Base-by-base conservation (phyloP, 2,797 vertebrate species). In the Galagoides demidoff region DNA sequence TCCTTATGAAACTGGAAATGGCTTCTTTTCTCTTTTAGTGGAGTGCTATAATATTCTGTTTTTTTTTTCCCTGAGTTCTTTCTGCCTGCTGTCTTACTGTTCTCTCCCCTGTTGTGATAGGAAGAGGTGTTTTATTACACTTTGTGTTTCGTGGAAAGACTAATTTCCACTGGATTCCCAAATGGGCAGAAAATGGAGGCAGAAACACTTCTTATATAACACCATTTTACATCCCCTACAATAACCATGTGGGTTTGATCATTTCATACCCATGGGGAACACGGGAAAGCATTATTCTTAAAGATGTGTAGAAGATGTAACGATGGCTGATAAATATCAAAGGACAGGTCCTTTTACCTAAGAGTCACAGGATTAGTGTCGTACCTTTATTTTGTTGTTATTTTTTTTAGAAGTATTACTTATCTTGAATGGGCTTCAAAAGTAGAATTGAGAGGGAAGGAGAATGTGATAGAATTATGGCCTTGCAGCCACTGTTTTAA, bases 361-460 rank as follows among this genome's bases (percentile, higher is more conserved):
- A 57, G 16, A 17, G 7, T 83, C 55, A 78, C 19, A 55, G 64
- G 57, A 52, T 63, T 85, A 68, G 70, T 25, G 2, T 74, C 22
- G 13, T 79, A 29, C 39, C 45, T 94, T 71, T 74, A 61, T 66
- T 90, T 89, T 79, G 39, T 57, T 68, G 1, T 88, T 52, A 43
- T 71, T 92, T 93, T 43, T 85, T 85, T 92, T 64, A 16, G 45
- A 63, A 89, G 17, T 84, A 55, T 37, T 92, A 39, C 13, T 89
- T 81, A 23, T 27, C 57, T 81, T 73, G 66, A 74, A 23, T 85
- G 63, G 57, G 34, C 25, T 82, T 11, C 34, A 52, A 17, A 25
- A 57, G 11, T 71, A 61, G 25, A 68, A 12, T 39, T 81, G 63
- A 70, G 9, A 86, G 83, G 45, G 57, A 92, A 73, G 19, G 29